Evolutionary conservation across 2,888 invertebrate species (phyloP).

Genomic region (Cantharis lateralis): DNA sequence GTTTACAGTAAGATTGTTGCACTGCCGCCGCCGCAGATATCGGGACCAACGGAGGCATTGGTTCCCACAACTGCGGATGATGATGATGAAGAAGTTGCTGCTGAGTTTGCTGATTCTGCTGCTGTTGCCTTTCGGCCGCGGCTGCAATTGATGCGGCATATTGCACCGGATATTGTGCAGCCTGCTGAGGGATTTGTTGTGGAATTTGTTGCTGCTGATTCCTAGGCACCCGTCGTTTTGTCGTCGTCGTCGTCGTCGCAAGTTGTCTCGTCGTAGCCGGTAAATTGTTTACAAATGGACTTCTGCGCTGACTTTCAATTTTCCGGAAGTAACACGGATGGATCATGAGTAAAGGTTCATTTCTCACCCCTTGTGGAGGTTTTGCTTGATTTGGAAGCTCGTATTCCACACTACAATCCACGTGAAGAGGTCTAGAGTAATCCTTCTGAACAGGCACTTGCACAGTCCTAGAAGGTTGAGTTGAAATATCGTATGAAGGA

Average conservation of each 20-base stretch:
- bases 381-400: slow-evolving; percentile 88
- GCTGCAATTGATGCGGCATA: slow-evolving; percentile 29
- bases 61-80: slow-evolving; percentile 36
- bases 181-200: slow-evolving; percentile 50
- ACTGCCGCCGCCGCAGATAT: slow-evolving; percentile 44
- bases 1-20: slow-evolving; percentile 46
- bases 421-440: slow-evolving; percentile 84
- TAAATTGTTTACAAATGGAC: slow-evolving; percentile 83
- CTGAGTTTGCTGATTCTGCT: slow-evolving; percentile 47
- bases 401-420: slow-evolving; percentile 90
- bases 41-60: slow-evolving; percentile 51
- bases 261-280: slow-evolving; percentile 60
- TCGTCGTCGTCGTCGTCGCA: slow-evolving; percentile 9
- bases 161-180: slow-evolving; percentile 47
- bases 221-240: slow-evolving; percentile 54
- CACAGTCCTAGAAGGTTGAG: slow-evolving; percentile 56
- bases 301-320: slow-evolving; percentile 81
- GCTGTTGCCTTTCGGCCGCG: slow-evolving; percentile 35
- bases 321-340: slow-evolving; percentile 88
- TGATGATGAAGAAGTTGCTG: slow-evolving; percentile 35
- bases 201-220: slow-evolving; percentile 39
- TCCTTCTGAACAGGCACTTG: slow-evolving; percentile 67
- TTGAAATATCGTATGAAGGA: slow-evolving; percentile 51
- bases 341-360: slow-evolving; percentile 86
- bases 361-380: slow-evolving; percentile 81